A percentile compares a stretch with the other conserved stretches of the same genome.
Conservation (phyloP, 37 sponge, comb jelly and placozoan species). For the Aphrocallistes beatrix region DNA sequence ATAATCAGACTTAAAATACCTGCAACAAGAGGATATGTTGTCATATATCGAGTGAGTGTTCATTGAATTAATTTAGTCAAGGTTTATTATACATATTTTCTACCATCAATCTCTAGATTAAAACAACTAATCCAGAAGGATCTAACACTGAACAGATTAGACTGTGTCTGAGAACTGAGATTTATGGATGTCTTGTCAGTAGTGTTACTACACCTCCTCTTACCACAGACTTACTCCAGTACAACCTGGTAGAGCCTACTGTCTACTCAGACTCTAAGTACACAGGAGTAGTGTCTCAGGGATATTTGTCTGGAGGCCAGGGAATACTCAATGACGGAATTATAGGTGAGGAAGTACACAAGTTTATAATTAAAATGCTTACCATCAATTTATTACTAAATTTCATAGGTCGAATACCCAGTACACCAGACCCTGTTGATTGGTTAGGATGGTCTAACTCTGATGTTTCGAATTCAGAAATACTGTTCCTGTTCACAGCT, state of each 20-base stretch:
- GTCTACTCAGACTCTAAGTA: not conserved
- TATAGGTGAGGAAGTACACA: not conserved
- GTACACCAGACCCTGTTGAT: too few species aligned
- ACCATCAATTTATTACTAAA: too few species aligned
- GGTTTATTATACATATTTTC: not conserved
- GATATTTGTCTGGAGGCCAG: not conserved
- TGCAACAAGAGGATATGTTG: not conserved
- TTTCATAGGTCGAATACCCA: too few species aligned
- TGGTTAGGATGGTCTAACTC: too few species aligned
- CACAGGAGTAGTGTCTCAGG: not conserved
- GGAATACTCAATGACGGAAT: not conserved
- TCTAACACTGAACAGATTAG: not conserved
- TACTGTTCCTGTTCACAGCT: too few species aligned
- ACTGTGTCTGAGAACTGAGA: not conserved
- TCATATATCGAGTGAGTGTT: not conserved
- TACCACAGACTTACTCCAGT: not conserved
- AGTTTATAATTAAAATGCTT: too few species aligned
- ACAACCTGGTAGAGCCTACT: slow-evolving; percentile 2
- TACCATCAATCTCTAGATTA: too few species aligned
- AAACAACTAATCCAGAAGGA: not conserved
- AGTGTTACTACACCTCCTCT: too few species aligned
- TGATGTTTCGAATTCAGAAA: too few species aligned
- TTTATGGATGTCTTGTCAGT: not conserved
- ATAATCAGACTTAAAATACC: not conserved
- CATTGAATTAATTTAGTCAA: not conserved